Evolutionary conservation across 2,797 vertebrate species (phyloP), one percentile per base, ranked within the genome.

Genomic region (Enteromius trimaculatus): DNA sequence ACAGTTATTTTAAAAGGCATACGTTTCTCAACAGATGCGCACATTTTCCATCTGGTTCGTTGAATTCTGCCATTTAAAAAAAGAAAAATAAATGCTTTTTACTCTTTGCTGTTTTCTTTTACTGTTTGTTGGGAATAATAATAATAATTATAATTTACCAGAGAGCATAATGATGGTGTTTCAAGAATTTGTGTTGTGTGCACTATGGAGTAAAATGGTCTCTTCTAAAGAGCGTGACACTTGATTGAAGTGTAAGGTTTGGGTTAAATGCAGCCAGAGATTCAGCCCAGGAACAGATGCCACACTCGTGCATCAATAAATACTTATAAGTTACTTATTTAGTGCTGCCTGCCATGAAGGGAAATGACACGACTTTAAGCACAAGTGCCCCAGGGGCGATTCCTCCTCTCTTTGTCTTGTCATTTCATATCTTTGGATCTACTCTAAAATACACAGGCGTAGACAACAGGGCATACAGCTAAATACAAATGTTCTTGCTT

Each of bases 291-390:
- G 93, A 94, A 93, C 94, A 94, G 93, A 95, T 95, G 94, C 92
- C 93, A 93, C 93, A 93, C 92, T 94, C 93, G 92, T 94, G 93
- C 94, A 93, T 95, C 94, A 94, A 94, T 95, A 95, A 95, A 94
- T 94, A 92, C 94, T 94, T 93, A 93, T 94, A 94, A 95, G 94
- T 95, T 92, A 95, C 94, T 95, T 95, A 94, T 96, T 95, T 96
- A 94, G 92, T 89, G 91, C 92, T 92, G 93, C 91, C 93, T 94
- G 92, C 93, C 93, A 95, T 93, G 93, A 93, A 93, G 93, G 93
- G 93, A 95, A 95, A 95, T 93, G 92, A 93, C 94, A 94, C 93
- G 92, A 94, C 94, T 95, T 94, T 93, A 94, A 94, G 93, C 93
- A 90, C 92, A 92, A 90, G 88, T 44, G 92, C 92, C 94, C 87